phyloP scores from a whole-genome alignment of 2,113 vertebrate genomes.

The Coryphaenoides rupestris region DNA sequence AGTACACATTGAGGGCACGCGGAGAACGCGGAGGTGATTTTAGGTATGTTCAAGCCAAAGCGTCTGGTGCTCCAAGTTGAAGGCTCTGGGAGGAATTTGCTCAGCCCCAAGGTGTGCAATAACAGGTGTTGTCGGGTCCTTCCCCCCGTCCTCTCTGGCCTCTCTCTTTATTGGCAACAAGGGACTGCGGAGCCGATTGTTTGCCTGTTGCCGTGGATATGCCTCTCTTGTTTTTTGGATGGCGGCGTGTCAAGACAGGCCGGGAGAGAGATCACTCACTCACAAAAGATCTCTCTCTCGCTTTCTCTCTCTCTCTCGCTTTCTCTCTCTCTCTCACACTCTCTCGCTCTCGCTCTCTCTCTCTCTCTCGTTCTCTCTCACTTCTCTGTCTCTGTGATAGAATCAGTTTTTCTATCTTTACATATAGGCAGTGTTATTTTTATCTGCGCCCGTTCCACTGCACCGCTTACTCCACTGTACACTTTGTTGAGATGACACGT shows the following conservation, averaged over 20 bases:
- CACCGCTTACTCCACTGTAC: too few species aligned
- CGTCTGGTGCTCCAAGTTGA: slow-evolving; percentile 11
- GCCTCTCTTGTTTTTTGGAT: slow-evolving; percentile 58
- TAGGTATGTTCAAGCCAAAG: slow-evolving; percentile 27
- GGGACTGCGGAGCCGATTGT: slow-evolving; percentile 55
- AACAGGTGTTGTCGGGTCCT: slow-evolving; percentile 63
- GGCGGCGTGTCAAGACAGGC: slow-evolving; percentile 61
- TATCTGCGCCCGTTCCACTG: too few species aligned
- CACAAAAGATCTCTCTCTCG: slow-evolving; percentile 31
- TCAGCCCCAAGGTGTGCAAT: slow-evolving; percentile 51
- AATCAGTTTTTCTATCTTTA: too few species aligned
- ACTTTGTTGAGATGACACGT: too few species aligned
- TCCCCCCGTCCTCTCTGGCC: slow-evolving; percentile 47
- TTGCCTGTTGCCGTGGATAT: slow-evolving; percentile 60
- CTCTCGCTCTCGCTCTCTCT: too few species aligned
- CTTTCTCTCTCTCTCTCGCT: too few species aligned
- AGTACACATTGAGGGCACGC: too few species aligned
- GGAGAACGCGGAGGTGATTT: not conserved
- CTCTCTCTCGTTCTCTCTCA: too few species aligned
- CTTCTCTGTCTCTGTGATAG: too few species aligned
- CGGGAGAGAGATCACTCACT: slow-evolving; percentile 42
- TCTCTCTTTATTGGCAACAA: slow-evolving; percentile 45
- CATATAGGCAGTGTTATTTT: too few species aligned
- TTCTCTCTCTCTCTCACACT: too few species aligned
- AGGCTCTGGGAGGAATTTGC: slow-evolving; percentile 45